Conservation (phyloP, 2,797 vertebrate species). For the Acipenser ruthenus region DNA sequence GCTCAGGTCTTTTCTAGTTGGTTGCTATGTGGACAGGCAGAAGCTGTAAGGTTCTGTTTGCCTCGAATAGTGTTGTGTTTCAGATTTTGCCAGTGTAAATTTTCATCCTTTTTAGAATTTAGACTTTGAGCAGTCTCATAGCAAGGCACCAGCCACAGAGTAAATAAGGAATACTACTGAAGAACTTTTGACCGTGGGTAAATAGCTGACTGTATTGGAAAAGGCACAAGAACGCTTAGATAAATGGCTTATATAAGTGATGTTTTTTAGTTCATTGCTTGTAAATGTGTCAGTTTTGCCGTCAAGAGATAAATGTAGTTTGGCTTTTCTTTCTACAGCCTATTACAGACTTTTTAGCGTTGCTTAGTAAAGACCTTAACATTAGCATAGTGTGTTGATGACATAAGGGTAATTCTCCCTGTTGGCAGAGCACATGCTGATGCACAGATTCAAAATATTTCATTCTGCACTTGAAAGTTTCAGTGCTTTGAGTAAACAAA, state of each 20-base stretch:
- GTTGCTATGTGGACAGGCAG: constrained; percentile 14
- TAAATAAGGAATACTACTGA: constrained; percentile 4
- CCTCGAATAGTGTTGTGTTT: constrained; percentile 16
- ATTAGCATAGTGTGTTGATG: no score
- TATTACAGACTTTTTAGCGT: constrained; percentile 5
- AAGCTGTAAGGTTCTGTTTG: constrained; percentile 15
- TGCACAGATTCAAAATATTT: no score
- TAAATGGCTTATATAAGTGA: constrained; percentile 7
- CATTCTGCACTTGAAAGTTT: no score
- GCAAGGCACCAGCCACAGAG: constrained; percentile 3
- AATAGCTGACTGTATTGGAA: constrained; percentile 9
- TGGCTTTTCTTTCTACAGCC: not conserved
- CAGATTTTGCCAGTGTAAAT: constrained; percentile 23
- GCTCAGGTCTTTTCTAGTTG: not conserved
- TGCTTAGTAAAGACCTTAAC: not conserved
- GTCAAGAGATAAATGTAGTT: not conserved
- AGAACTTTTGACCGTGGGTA: constrained; percentile 5
- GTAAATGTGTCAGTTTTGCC: constrained; percentile 1
- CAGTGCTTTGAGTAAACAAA: no score
- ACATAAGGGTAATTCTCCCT: no score
- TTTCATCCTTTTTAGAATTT: constrained; percentile 13
- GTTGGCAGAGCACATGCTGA: no score
- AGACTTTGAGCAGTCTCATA: not conserved
- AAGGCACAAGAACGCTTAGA: constrained; percentile 10
- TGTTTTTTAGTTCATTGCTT: constrained; percentile 7